These are phyloP conservation scores for Ephialtes manifestator DNA, from an alignment of 2,888 invertebrate species.

Conservation along the genomic window DNA sequence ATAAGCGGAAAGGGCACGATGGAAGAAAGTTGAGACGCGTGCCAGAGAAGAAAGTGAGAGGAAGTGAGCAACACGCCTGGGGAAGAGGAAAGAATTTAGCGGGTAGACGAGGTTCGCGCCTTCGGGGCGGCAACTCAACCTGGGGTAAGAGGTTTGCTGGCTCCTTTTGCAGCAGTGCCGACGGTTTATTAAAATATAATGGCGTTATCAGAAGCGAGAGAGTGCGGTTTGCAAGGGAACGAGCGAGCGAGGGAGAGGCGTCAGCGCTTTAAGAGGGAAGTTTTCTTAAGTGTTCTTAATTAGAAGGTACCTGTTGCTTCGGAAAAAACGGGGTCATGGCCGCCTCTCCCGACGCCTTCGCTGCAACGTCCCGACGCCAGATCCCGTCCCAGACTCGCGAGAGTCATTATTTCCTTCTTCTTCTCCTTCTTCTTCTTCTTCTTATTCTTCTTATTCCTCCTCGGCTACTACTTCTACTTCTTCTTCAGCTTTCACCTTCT, in stretches of 20 bases:
- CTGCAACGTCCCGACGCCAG: constrained; percentile 73
- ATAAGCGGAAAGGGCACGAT: constrained; percentile 5
- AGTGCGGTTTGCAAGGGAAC: constrained; percentile 56
- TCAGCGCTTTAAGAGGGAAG: constrained; percentile 86
- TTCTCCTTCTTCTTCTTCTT: constrained; percentile 77
- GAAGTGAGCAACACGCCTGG: constrained; percentile 17
- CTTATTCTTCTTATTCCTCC: constrained; percentile 64
- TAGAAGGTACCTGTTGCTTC: constrained; percentile 86
- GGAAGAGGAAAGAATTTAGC: constrained; percentile 67
- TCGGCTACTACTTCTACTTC: constrained; percentile 63
- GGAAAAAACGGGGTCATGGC: constrained; percentile 86
- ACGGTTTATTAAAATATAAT: constrained; percentile 86
- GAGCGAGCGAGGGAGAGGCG: constrained; percentile 77
- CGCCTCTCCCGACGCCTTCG: constrained; percentile 75
- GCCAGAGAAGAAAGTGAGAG: constrained; percentile 65
- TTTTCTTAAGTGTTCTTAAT: constrained; percentile 87
- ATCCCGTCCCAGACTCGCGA: constrained; percentile 80
- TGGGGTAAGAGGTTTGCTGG: constrained; percentile 22
- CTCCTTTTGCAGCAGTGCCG: constrained; percentile 50
- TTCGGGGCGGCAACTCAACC: constrained; percentile 74
- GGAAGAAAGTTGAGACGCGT: constrained; percentile 62
- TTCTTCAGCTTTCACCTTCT: constrained; percentile 68
- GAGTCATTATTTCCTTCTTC: constrained; percentile 86
- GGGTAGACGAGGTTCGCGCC: constrained; percentile 61
- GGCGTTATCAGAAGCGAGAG: constrained; percentile 81